Evolutionary conservation across 2,888 invertebrate genomes (phyloP), one percentile per base, ranked within the genome.

Genomic region (Mythimna pallens): DNA sequence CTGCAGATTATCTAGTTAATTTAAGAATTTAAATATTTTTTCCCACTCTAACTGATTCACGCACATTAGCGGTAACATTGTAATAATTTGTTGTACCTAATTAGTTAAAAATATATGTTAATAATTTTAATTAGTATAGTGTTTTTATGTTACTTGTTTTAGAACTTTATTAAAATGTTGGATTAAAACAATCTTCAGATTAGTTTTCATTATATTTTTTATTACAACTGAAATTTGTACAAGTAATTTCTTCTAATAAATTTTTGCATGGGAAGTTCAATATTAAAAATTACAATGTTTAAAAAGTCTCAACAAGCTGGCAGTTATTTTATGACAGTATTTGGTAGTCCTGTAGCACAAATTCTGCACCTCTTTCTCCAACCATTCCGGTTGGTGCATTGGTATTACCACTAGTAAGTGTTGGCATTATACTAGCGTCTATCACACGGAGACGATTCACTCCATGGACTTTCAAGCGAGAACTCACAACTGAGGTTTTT

Each of bases 341-440:
- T n/a, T 34, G 3, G 40, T 61, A 40, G 25, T 83, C 90, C 85
- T 97, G 95, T 88, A 97, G 97, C 64, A 98, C 97, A 92, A 98
- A 95, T 90, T 98, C 98, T 0, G 98, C 97, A 0, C 96, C 98
- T 87, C 98, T 97, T 89, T 98, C 98, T 0, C 97, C 98, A 65
- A 98, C 97, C 98, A 98, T 98, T 9, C 98, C 97, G 0, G 97
- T 96, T 0, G 98, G 98, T 0, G 97, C 98, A 87, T 98, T 98
- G 0, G 98, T 98, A 89, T 98, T 98, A 0, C 98, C 98, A 87
- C 98, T 98, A 0, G 97, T 96, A 63, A 98, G 97, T 7, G 91
- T 96, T 0, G 98, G 98, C 98, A 98, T 98, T 66, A 98, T 97
- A 69, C 98, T 98, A 0, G 98, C 98, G 89, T 98, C 98, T 0